Conservation (phyloP, 2,797 vertebrate genomes). For the Megaceryle alcyon region DNA sequence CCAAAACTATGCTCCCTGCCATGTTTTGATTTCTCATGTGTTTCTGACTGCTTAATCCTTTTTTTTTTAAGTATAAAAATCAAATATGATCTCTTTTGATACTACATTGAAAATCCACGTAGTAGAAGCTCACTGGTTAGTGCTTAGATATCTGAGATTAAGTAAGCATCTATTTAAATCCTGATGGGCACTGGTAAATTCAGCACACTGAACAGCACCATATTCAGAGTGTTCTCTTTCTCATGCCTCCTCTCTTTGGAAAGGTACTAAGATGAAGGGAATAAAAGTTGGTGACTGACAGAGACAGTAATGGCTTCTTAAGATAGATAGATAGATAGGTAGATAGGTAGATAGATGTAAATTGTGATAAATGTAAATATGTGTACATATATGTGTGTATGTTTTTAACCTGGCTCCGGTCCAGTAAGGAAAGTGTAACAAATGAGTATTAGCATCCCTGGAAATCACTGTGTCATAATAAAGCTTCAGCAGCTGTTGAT, state of each 20-base stretch:
- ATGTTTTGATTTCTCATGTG: not conserved
- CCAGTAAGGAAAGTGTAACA: not conserved
- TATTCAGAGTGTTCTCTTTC: not conserved
- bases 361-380: not conserved
- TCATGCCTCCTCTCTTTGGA: not conserved
- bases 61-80: not conserved
- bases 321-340: not conserved
- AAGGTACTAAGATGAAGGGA: not conserved
- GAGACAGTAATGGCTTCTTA: too few species aligned
- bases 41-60: not conserved
- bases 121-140: not conserved
- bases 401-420: not conserved
- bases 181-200: not conserved
- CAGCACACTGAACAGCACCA: not conserved
- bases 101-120: not conserved
- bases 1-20: rapidly evolving
- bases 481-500: not conserved
- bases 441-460: not conserved
- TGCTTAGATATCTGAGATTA: not conserved
- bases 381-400: rapidly evolving
- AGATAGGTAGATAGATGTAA: too few species aligned
- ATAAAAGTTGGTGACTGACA: not conserved
- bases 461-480: not conserved
- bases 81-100: not conserved
- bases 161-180: not conserved